Percentiles rank a stretch among this genome's conserved stretches.
phyloP scores from a whole-genome alignment of 2,797 vertebrate species.

The Jordanella pulchra region DNA sequence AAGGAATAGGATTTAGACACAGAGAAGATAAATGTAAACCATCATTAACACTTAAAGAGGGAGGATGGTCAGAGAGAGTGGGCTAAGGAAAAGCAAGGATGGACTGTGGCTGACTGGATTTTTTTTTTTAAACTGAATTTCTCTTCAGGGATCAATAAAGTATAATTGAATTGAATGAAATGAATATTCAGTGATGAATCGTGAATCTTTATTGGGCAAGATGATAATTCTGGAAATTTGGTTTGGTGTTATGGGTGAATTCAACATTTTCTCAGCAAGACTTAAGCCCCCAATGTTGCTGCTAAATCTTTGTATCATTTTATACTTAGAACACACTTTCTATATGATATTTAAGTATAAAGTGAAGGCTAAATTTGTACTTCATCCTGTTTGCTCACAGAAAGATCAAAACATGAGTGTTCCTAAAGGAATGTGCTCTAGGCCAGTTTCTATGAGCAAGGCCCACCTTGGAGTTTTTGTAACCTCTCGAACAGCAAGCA shows the following conservation, averaged over 20 bases:
- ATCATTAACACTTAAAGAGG: too few relatives aligned
- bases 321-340: background rate
- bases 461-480: constrained; percentile 48
- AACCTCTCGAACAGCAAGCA: constrained; percentile 36
- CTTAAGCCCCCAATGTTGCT: background rate
- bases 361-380: background rate
- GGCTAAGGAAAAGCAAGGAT: too few relatives aligned
- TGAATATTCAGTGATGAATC: too few relatives aligned
- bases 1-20: too few relatives aligned
- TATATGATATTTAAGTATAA: background rate
- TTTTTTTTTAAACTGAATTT: too few relatives aligned
- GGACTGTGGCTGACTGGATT: too few relatives aligned
- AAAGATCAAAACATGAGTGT: constrained; percentile 30
- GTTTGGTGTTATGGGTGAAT: background rate
- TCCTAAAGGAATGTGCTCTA: constrained; percentile 65
- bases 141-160: too few relatives aligned
- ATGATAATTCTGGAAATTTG: too few relatives aligned
- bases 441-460: constrained; percentile 71
- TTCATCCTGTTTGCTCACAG: constrained; percentile 36
- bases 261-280: background rate
- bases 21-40: too few relatives aligned
- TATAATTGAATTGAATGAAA: too few relatives aligned
- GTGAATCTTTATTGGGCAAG: too few relatives aligned
- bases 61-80: too few relatives aligned
- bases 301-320: background rate